Evolutionary conservation across 2,888 invertebrate genomes (phyloP).

Genomic region (Cantharis flavilabris): DNA sequence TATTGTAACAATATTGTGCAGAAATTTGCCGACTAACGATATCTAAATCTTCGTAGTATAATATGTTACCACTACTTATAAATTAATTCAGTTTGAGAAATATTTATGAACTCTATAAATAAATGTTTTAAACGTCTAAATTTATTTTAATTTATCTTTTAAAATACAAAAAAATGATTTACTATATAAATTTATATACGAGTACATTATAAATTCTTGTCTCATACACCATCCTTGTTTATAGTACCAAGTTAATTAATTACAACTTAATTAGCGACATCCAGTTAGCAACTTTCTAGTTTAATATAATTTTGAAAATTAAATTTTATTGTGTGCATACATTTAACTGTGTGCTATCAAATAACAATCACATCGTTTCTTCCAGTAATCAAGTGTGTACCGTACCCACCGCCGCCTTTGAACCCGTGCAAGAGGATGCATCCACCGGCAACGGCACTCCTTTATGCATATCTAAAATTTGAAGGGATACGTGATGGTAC

Average conservation of each 20-base stretch:
- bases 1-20: background rate
- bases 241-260: background rate
- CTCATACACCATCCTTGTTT: background rate
- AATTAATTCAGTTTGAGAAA: background rate
- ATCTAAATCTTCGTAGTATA: no score
- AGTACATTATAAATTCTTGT: background rate
- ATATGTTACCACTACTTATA: background rate
- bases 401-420: background rate
- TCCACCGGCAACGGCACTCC: background rate
- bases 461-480: background rate
- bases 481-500: background rate
- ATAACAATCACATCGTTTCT: background rate
- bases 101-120: background rate
- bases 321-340: background rate
- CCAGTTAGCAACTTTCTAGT: background rate
- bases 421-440: background rate
- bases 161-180: background rate
- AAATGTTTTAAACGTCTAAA: background rate
- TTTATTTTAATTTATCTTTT: background rate
- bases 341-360: background rate
- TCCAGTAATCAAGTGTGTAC: background rate
- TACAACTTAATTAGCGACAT: background rate
- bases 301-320: background rate
- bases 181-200: background rate
- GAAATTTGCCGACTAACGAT: background rate